A percentile compares a stretch with the other conserved stretches of the same genome.
Conservation (phyloP, 2,888 invertebrate species). For the Drosophila maculinotata region DNA sequence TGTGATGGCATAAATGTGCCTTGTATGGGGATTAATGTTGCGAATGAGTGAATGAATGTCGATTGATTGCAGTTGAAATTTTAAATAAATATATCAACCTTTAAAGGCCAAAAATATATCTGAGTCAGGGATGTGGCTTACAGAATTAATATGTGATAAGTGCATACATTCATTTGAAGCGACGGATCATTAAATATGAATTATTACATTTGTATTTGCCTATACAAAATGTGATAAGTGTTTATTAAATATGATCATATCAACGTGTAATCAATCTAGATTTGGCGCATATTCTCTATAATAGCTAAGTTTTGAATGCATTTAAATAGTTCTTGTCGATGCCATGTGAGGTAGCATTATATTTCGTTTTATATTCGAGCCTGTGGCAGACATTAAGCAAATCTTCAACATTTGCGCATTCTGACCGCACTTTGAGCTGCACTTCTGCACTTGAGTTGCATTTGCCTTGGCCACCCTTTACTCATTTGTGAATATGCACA, state of each 20-base stretch:
- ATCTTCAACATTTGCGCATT: constrained; percentile 33
- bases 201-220: too few relatives aligned
- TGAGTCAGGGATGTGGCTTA: too few relatives aligned
- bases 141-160: too few relatives aligned
- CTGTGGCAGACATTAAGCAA: constrained; percentile 25
- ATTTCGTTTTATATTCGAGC: constrained; percentile 17
- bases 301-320: neutral
- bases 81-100: neutral
- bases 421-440: constrained; percentile 47
- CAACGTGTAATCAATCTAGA: neutral
- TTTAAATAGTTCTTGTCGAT: neutral
- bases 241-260: too few relatives aligned
- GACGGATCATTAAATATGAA: too few relatives aligned
- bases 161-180: too few relatives aligned
- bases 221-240: too few relatives aligned
- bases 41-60: neutral
- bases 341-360: neutral
- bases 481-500: constrained; percentile 47
- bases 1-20: constrained; percentile 4
- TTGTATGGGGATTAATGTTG: constrained; percentile 16
- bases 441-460: constrained; percentile 35
- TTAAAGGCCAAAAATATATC: too few relatives aligned
- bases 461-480: constrained; percentile 15
- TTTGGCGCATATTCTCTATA: neutral
- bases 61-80: neutral